phyloP scores from a whole-genome alignment of 2,797 vertebrate species.

The Dryobates pubescens region DNA sequence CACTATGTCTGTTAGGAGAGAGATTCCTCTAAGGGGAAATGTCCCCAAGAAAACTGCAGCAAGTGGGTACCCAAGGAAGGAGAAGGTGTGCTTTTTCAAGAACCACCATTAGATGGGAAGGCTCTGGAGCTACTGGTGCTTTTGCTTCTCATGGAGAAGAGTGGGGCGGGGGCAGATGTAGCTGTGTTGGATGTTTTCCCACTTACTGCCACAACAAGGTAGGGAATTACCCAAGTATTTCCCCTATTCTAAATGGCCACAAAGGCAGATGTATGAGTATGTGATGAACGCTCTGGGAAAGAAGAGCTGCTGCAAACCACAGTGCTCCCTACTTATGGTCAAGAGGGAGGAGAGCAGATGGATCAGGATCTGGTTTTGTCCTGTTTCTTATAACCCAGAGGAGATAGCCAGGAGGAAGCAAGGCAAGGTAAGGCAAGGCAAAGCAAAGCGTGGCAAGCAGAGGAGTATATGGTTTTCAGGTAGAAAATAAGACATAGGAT shows the following conservation, averaged over 20 bases:
- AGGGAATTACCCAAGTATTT: conserved; percentile 32
- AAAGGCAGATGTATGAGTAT: neutral
- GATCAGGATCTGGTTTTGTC: neutral
- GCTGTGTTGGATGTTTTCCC: neutral
- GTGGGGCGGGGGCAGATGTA: neutral
- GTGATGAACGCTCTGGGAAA: neutral
- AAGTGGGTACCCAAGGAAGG: neutral
- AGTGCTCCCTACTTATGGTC: neutral
- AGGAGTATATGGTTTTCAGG: neutral
- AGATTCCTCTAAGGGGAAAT: neutral
- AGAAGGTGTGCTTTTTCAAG: neutral
- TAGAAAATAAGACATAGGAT: neutral
- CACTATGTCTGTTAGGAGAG: neutral
- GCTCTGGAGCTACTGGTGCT: neutral
- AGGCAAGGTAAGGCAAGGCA: neutral
- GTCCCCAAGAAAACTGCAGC: neutral
- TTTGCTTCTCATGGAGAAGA: neutral
- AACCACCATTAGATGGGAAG: neutral
- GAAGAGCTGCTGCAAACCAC: neutral
- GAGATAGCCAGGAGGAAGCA: neutral
- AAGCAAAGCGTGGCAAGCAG: neutral
- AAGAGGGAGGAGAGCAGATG: neutral
- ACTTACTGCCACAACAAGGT: neutral
- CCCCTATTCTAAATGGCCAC: neutral
- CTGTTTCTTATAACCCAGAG: neutral